A percentile compares a stretch with the other conserved stretches of the same genome.
Conservation (phyloP, 1,140 invertebrate species). For the Platorchestia sp. region DNA sequence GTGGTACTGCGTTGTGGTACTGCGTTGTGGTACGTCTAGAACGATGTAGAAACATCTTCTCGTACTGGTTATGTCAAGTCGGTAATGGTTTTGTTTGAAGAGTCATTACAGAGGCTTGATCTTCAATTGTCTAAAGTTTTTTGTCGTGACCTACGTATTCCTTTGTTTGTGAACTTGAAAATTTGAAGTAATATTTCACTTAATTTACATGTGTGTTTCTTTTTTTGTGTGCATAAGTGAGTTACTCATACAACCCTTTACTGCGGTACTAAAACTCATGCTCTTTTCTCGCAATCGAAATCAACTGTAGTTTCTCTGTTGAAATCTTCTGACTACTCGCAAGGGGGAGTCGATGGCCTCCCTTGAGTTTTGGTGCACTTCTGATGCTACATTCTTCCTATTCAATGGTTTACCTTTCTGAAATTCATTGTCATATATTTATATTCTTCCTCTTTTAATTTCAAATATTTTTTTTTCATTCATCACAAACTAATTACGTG, state of each 20-base stretch:
- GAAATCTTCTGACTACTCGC: not conserved
- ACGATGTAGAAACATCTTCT: not conserved
- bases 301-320: not conserved
- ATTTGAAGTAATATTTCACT: not conserved
- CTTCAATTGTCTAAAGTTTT: not conserved
- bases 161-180: not conserved
- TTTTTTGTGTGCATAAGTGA: not conserved
- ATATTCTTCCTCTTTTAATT: not conserved
- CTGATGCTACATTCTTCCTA: not conserved
- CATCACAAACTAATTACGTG: not conserved
- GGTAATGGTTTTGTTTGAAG: not conserved
- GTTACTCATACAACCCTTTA: too few species aligned
- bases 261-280: too few species aligned
- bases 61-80: not conserved
- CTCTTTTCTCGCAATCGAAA: not conserved
- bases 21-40: not conserved
- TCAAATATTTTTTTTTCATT: too few species aligned
- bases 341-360: not conserved
- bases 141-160: not conserved
- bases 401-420: not conserved
- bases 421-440: not conserved
- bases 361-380: not conserved
- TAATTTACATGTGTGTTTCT: not conserved
- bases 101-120: not conserved
- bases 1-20: too few species aligned